phyloP scores from a whole-genome alignment of 1,140 invertebrate species.

The Acromyrmex heyeri region DNA sequence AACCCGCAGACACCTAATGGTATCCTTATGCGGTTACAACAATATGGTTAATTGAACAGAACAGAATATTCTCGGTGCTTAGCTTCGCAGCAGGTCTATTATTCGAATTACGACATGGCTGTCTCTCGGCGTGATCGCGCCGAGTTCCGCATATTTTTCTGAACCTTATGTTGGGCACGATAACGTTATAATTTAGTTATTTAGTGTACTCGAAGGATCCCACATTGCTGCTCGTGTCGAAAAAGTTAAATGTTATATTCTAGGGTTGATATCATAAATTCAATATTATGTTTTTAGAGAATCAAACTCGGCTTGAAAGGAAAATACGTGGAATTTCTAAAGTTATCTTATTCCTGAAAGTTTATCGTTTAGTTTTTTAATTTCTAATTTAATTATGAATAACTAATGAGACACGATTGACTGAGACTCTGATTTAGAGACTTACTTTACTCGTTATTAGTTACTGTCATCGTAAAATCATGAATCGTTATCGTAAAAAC shows the following conservation, averaged over 20 bases:
- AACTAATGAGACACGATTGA: no score
- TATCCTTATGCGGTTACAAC: conserved; percentile 52
- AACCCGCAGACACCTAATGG: conserved; percentile 44
- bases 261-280: neutral
- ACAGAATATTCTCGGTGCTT: conserved; percentile 42
- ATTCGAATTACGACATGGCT: conserved; percentile 55
- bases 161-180: neutral
- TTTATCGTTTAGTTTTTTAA: neutral
- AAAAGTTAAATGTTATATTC: neutral
- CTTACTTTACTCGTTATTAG: neutral
- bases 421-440: neutral
- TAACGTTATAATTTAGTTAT: conserved; percentile 55
- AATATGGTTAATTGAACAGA: conserved; percentile 58
- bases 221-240: neutral
- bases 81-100: conserved; percentile 49
- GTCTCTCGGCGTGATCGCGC: conserved; percentile 36
- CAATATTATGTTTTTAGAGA: no score
- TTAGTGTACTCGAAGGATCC: neutral
- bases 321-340: neutral
- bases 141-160: conserved; percentile 50
- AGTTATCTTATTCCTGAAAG: neutral
- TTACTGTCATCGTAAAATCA: neutral
- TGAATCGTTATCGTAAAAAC: no score
- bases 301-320: neutral
- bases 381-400: neutral